Conservation (phyloP, 2,113 vertebrate genomes). For the Phylloscopus whistleri region DNA sequence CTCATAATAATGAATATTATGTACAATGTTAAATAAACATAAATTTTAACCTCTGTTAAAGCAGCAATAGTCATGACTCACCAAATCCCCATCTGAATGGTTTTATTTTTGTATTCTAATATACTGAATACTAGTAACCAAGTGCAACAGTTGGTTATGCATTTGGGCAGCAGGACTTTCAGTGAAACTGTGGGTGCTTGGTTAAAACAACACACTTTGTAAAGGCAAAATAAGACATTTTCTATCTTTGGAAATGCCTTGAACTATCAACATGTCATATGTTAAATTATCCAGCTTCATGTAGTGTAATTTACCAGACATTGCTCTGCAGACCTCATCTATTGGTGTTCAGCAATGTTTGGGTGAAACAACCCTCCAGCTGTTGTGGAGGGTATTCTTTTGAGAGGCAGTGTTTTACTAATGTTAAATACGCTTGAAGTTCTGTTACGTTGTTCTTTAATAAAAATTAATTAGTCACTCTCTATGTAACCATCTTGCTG, state of each 20-base stretch:
- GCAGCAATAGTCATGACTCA: not conserved
- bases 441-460: not conserved
- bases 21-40: not conserved
- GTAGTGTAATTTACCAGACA: not conserved
- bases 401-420: not conserved
- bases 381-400: not conserved
- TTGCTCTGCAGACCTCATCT: not conserved
- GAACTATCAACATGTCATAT: not conserved
- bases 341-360: not conserved
- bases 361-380: not conserved
- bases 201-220: not conserved
- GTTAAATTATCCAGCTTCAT: not conserved
- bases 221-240: not conserved
- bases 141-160: not conserved
- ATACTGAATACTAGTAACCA: not conserved
- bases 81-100: not conserved
- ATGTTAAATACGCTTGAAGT: not conserved
- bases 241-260: not conserved
- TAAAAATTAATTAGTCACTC: not conserved
- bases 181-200: not conserved
- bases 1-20: not conserved
- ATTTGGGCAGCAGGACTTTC: not conserved
- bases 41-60: constrained; percentile 32
- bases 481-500: not conserved
- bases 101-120: not conserved